A percentile compares a stretch with the other conserved stretches of the same genome.
Evolutionary conservation across 2,797 vertebrate species (phyloP).

Genomic region (Botia almorhae): DNA sequence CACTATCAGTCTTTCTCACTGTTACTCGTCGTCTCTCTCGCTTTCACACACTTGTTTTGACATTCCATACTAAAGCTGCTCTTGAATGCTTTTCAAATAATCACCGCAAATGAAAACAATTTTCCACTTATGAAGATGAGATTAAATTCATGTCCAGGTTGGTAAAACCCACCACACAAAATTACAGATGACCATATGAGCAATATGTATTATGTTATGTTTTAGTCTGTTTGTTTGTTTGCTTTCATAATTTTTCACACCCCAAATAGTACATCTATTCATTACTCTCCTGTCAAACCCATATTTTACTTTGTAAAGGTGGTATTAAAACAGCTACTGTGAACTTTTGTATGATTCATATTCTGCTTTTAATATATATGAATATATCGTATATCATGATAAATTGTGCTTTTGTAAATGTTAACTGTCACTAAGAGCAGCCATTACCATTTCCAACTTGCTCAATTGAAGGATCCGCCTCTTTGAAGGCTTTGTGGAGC

Average conservation of each 20-base stretch:
- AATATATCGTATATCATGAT: conserved; percentile 79
- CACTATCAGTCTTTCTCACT: conserved; percentile 76
- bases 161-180: not conserved
- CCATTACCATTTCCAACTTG: conserved; percentile 43
- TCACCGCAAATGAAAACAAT: conserved; percentile 54
- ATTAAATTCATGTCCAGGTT: not conserved
- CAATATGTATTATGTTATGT: conserved; percentile 51
- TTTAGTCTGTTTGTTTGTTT: conserved; percentile 14
- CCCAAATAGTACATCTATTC: conserved; percentile 47
- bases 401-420: conserved; percentile 79
- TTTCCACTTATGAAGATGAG: conserved; percentile 52
- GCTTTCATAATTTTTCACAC: conserved; percentile 42
- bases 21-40: conserved; percentile 74
- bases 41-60: conserved; percentile 57
- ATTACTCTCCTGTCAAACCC: conserved; percentile 62
- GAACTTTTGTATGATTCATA: conserved; percentile 80
- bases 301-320: conserved; percentile 70
- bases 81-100: conserved; percentile 54
- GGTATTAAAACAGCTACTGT: conserved; percentile 81
- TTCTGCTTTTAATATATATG: conserved; percentile 75
- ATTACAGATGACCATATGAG: conserved; percentile 31
- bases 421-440: conserved; percentile 67
- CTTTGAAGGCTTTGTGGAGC: conserved; percentile 27
- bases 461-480: conserved; percentile 49
- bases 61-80: conserved; percentile 66